These are phyloP conservation scores for Campylomormyrus tamandua DNA, from an alignment of 2,113 vertebrate genomes.

Conservation along the genomic window DNA sequence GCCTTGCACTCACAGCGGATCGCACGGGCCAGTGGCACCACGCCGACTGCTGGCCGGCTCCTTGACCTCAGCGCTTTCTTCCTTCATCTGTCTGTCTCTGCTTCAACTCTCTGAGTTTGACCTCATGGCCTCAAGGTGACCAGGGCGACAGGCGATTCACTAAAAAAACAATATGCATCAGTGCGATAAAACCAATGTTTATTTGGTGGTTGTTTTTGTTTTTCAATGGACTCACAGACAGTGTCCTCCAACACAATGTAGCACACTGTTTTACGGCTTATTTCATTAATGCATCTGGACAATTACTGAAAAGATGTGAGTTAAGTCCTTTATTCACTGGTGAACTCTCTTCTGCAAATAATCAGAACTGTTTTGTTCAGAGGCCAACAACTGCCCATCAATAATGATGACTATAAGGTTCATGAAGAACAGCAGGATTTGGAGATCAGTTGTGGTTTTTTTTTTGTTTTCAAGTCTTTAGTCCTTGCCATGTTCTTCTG, in stretches of 20 bases:
- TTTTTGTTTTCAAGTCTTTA: not conserved
- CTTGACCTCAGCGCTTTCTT: not conserved
- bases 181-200: not conserved
- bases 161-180: not conserved
- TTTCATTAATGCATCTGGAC: not conserved
- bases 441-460: not conserved
- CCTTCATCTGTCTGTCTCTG: not conserved
- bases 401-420: not conserved
- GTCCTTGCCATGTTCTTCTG: not conserved
- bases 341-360: not conserved
- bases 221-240: not conserved
- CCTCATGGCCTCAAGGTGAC: not conserved
- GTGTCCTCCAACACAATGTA: not conserved
- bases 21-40: not conserved
- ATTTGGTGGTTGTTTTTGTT: not conserved
- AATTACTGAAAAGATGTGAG: not conserved
- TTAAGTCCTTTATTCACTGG: not conserved
- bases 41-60: not conserved
- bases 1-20: not conserved
- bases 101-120: not conserved
- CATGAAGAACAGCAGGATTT: not conserved
- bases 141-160: not conserved
- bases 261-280: not conserved
- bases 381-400: not conserved
- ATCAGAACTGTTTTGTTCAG: not conserved